Evolutionary conservation across 1,140 invertebrate genomes (phyloP).

Genomic region (Camponotus vicinus): DNA sequence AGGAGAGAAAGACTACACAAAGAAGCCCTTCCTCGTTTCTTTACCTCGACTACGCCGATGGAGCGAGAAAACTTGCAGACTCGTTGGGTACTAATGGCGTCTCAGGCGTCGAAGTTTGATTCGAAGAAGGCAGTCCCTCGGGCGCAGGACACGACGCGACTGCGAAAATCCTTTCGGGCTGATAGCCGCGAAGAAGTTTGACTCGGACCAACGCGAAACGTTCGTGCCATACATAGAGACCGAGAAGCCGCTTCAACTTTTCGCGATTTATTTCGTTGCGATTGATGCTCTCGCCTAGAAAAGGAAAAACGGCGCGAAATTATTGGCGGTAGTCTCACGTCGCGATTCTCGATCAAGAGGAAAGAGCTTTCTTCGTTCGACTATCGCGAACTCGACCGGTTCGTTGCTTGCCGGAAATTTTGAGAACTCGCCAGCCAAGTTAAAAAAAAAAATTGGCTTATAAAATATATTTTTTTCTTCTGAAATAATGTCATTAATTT

Average conservation of each 20-base stretch:
- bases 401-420: conserved; percentile 9
- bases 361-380: conserved; percentile 46
- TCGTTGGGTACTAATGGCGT: conserved; percentile 59
- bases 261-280: conserved; percentile 61
- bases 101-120: conserved; percentile 61
- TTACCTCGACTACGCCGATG: conserved; percentile 17
- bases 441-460: neutral
- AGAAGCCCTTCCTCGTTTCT: conserved; percentile 31
- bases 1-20: conserved; percentile 8
- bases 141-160: conserved; percentile 37
- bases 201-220: conserved; percentile 27
- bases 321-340: conserved; percentile 58
- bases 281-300: conserved; percentile 45
- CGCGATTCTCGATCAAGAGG: conserved; percentile 47
- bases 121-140: conserved; percentile 35
- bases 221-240: conserved; percentile 28
- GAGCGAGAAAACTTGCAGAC: conserved; percentile 50
- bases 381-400: conserved; percentile 9
- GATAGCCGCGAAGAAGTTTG: conserved; percentile 52
- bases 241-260: conserved; percentile 43
- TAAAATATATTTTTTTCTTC: neutral
- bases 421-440: conserved; percentile 9
- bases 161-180: conserved; percentile 48
- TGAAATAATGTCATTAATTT: neutral
- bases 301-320: conserved; percentile 39